Evolutionary conservation across 2,797 vertebrate genomes (phyloP).

Genomic region (Scolopax rusticola): DNA sequence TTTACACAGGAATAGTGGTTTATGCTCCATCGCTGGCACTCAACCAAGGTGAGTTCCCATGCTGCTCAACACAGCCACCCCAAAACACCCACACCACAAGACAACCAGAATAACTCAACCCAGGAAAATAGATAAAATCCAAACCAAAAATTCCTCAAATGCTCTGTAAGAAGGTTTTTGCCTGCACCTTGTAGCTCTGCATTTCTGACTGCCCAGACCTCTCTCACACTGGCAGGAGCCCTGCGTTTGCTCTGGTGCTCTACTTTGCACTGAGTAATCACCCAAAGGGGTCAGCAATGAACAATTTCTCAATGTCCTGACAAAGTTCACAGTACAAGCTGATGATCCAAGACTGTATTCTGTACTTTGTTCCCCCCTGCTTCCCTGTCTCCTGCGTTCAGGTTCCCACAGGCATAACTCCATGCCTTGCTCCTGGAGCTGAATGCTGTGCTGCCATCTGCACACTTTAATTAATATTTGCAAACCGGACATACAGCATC

Average conservation of each 20-base stretch:
- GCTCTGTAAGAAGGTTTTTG: neutral
- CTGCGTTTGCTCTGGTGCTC: neutral
- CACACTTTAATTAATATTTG: neutral
- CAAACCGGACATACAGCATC: neutral
- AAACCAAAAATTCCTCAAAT: neutral
- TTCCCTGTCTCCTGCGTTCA: neutral
- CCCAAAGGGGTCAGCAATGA: neutral
- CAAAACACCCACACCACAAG: neutral
- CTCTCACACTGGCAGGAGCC: neutral
- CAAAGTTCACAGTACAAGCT: slow-evolving; percentile 50
- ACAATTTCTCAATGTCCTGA: slow-evolving; percentile 40
- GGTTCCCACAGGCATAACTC: neutral
- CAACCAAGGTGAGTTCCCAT: slow-evolving; percentile 84
- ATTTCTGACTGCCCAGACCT: neutral
- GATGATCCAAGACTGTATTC: slow-evolving; percentile 23
- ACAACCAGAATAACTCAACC: neutral
- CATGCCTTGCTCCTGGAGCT: neutral
- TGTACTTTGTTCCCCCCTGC: slow-evolving; percentile 44
- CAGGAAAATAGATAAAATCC: neutral
- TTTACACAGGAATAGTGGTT: slow-evolving; percentile 89
- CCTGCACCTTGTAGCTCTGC: neutral
- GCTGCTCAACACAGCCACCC: neutral
- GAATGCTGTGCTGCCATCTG: neutral
- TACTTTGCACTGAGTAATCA: neutral
- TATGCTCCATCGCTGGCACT: slow-evolving; percentile 89